Conservation (phyloP, 2,888 invertebrate species). For the Agrotis puta region DNA sequence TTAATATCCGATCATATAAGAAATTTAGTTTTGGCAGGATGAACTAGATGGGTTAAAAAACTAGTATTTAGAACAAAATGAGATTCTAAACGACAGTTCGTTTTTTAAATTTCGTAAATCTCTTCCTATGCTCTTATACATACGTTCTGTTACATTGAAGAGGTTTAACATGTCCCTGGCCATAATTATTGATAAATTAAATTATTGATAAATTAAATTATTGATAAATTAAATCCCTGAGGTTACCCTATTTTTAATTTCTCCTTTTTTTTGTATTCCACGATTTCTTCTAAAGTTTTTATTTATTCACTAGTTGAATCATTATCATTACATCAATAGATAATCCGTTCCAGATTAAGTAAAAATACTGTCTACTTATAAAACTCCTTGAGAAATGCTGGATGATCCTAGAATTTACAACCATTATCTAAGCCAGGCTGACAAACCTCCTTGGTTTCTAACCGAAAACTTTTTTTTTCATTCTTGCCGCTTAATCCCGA, state of each 20-base stretch:
- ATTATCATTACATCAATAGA: background rate
- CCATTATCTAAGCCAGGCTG: too few species aligned
- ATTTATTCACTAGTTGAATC: background rate
- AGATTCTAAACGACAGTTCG: conserved; percentile 10
- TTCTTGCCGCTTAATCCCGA: conserved; percentile 11
- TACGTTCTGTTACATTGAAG: conserved; percentile 38
- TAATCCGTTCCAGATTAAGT: background rate
- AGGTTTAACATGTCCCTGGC: conserved; percentile 20
- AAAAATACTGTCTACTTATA: background rate
- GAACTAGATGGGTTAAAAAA: too few species aligned
- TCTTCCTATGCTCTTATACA: background rate
- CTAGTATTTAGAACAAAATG: background rate
- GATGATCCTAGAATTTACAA: background rate
- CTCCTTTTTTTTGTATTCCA: background rate
- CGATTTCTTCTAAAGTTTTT: background rate
- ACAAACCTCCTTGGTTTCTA: background rate
- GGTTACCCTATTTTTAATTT: background rate
- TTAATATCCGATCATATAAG: background rate
- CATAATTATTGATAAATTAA: conserved; percentile 31
- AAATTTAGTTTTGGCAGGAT: too few species aligned
- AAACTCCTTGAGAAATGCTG: background rate
- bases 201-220: conserved; percentile 47
- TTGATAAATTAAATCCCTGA: conserved; percentile 43
- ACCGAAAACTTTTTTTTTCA: background rate
- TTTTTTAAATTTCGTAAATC: background rate